Base-by-base conservation (phyloP, 1,140 invertebrate species). In the Trachymyrmex septentrionalis region DNA sequence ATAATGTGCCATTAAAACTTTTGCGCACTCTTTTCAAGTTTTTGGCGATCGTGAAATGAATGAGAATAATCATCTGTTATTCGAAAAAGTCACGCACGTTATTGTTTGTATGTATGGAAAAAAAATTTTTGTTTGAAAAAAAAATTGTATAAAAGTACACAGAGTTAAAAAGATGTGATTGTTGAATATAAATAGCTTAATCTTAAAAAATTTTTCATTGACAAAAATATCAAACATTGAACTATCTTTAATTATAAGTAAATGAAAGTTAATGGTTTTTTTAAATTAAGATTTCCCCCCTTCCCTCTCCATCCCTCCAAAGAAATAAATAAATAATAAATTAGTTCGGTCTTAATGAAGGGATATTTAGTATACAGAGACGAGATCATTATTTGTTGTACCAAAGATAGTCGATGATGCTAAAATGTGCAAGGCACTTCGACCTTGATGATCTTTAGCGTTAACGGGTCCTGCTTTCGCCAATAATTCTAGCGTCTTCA, bases 361-460 rank as follows among this genome's bases (percentile, higher is more conserved):
- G 3, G 12, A 12, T 48, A 48, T 48, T 48, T 14, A 12, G 3
- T 48, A 0, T 48, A 14, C 12, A 14, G 10, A 48, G 10, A 48
- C 44, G 12, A 48, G 12, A 48, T 48, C 48, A 50, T 50, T 4
- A 50, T n/a, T n/a, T 50, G 24, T 55, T 27, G 24, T 92, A 94
- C 94, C 93, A 34, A 94, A 93, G 14, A 90, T 91, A n/a, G 89
- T 92, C 0, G 93, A 92, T 2, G 93, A 93, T 0, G 94, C 94
- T n/a, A 95, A 86, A 69, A 93, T 92, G 76, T 95, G 95, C 10
- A 95, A 87, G 6, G 94, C 93, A 53, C 93, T 95, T 34, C 93
- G 91, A 19, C 92, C 92, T 80, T 94, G 93, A 73, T 95, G 93
- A 90, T 95, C 95, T 53, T 92, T 92, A 0, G 93, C 92, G 59